A percentile compares a stretch with the other conserved stretches of the same genome.
These are phyloP conservation scores for Ataeniobius toweri DNA, from an alignment of 2,797 vertebrate genomes.

Conservation along the genomic window DNA sequence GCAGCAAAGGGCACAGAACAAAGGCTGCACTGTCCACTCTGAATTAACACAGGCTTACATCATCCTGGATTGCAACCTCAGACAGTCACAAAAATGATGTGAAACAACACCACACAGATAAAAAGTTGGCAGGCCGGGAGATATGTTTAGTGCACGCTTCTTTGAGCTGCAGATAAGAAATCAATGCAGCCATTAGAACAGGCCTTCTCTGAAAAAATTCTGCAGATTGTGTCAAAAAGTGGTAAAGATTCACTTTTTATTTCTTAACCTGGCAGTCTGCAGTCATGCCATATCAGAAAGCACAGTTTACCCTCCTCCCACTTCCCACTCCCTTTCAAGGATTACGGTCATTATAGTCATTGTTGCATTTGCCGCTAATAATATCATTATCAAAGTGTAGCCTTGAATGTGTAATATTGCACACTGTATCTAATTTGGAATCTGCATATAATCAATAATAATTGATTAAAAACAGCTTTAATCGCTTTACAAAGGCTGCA, in stretches of 20 bases:
- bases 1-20: constrained; percentile 79
- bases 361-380: constrained; percentile 63
- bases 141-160: constrained; percentile 27
- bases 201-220: constrained; percentile 38
- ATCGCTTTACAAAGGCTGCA: constrained; percentile 36
- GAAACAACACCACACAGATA: constrained; percentile 71
- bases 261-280: constrained; percentile 32
- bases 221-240: constrained; percentile 24
- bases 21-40: constrained; percentile 75
- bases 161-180: constrained; percentile 48
- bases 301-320: constrained; percentile 13
- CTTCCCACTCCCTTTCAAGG: constrained; percentile 49
- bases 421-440: constrained; percentile 52
- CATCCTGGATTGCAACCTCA: constrained; percentile 74
- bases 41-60: constrained; percentile 82
- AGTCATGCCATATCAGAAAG: constrained; percentile 19
- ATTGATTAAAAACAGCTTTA: constrained; percentile 53
- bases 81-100: constrained; percentile 77
- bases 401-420: constrained; percentile 55
- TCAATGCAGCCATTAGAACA: constrained; percentile 41
- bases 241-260: constrained; percentile 23
- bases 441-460: constrained; percentile 56
- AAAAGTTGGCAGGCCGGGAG: constrained; percentile 46
- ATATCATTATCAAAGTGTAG: constrained; percentile 54
- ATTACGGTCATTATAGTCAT: constrained; percentile 61